Evolutionary conservation across 2,797 vertebrate species (phyloP), one percentile per base, ranked within the genome.

Genomic region (Mastacembelus armatus): DNA sequence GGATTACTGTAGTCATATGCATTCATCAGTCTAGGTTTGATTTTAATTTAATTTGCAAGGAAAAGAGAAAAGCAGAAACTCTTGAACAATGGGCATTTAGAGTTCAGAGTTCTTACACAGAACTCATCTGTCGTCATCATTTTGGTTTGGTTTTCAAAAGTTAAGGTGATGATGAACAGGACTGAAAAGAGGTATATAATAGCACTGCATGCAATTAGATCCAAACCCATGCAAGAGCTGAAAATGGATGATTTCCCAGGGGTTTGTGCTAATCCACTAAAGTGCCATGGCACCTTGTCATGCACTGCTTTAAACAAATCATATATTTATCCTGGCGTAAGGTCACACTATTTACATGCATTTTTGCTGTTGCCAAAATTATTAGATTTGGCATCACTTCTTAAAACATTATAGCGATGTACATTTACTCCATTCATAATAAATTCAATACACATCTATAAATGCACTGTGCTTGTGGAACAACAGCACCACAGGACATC

Each of bases 231-330:
- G 82, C 86, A 85, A 77, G 83, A 75, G 78, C 86, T 85, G 88
- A 86, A 89, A 89, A 85, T 77, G 81, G 81, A 84, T 89, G 85
- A 91, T 91, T 91, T 92, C 89, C 89, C 87, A 80, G 78, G 61
- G 84, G 89, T 77, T 71, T 81, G 56, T 68, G 21, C 74, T 90
- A 88, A 91, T 90, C 88, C 89, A 89, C 84, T 90, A 84, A 89
- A 89, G 84, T 72, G 74, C 85, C 80, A 80, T 81, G 80, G 85
- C 84, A 90, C 88, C 88, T 88, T 89, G 85, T 89, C 85, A 85
- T 71, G 81, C 81, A 81, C 84, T 79, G 90, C 87, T 87, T 85
- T 88, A 89, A 89, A 88, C 83, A 90, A 88, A 87, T 88, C 82
- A 80, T 89, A 88, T 88, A 88, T 91, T 85, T 86, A 88, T 87